Base-by-base conservation (phyloP, 2,888 invertebrate species). In the Drosophila greeni region DNA sequence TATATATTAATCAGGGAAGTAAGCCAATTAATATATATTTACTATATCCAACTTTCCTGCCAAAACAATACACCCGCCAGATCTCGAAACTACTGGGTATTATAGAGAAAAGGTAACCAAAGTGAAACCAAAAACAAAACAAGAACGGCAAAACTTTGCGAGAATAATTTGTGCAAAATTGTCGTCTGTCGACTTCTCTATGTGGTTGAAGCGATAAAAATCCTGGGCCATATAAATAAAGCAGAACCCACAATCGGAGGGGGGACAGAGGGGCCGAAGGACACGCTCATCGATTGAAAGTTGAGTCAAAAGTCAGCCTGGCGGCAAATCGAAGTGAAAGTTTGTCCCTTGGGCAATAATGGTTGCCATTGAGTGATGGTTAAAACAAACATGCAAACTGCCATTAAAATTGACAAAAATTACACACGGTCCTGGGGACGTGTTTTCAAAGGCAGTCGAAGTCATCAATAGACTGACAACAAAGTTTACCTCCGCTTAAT, bases 361-460 rank as follows among this genome's bases (percentile, higher is more conserved):
- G 59, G 37, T 24, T 33, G 16, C 61, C 36, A 60, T 60, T 60
- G 43, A 34, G n/a, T 36, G 52, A 59, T 61, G 62, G 53, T 47
- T 39, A 14, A 36, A 39, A 53, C 59, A 60, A 78, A 65, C 74
- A 67, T 66, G 62, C 62, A 72, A 83, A 83, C 79, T 81, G 74
- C 65, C 82, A 83, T 83, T 83, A 83, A 82, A 81, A 81, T 71
- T 75, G 82, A 70, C 83, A 72, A 79, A 73, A 75, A 83, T 75
- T 68, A 69, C 75, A 65, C 58, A 29, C 29, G 18, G 29, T 24
- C 43, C 20, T 43, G 26, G 26, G 12, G 36, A 14, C 26, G 26
- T 40, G 66, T 34, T 52, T n/a, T n/a, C 40, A 53, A 39, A 39
- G 37, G 36, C 57, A 31, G 40, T 33, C 26, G 23, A 48, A 48